Conservation (phyloP, 2,888 invertebrate species). For the Lissocephala sabroskyi region DNA sequence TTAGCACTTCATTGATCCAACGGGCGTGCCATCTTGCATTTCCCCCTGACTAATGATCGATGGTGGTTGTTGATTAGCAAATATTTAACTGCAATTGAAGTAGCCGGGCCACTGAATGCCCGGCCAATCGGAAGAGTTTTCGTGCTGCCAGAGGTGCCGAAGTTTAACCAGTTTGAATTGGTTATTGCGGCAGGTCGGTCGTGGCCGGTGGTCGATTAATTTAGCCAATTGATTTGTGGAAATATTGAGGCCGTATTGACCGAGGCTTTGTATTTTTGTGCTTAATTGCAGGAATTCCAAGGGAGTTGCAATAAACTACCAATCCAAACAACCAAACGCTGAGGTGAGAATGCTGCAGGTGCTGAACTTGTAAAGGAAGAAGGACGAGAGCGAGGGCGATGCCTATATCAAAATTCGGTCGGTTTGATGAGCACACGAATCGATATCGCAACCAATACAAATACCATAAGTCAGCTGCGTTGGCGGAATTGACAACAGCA, state of each 20-base stretch:
- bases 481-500: slow-evolving; percentile 9
- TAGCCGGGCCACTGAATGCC: background rate
- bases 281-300: too few species aligned
- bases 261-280: too few species aligned
- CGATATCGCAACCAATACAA: slow-evolving; percentile 29
- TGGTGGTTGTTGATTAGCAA: slow-evolving; percentile 3
- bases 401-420: background rate
- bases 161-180: slow-evolving; percentile 61
- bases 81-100: slow-evolving; percentile 15
- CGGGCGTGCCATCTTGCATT: background rate
- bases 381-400: too few species aligned
- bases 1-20: slow-evolving; percentile 36
- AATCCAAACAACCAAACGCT: too few species aligned
- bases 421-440: slow-evolving; percentile 30
- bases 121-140: slow-evolving; percentile 32
- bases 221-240: background rate
- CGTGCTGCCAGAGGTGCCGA: slow-evolving; percentile 22
- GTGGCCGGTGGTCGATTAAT: slow-evolving; percentile 11
- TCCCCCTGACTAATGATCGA: background rate
- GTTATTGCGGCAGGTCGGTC: slow-evolving; percentile 70
- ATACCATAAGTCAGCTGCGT: slow-evolving; percentile 26
- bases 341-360: too few species aligned
- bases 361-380: too few species aligned
- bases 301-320: too few species aligned
- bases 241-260: slow-evolving; percentile 8